These are phyloP conservation scores for Saturnia japonica DNA, from an alignment of 2,888 invertebrate species.

Conservation along the genomic window DNA sequence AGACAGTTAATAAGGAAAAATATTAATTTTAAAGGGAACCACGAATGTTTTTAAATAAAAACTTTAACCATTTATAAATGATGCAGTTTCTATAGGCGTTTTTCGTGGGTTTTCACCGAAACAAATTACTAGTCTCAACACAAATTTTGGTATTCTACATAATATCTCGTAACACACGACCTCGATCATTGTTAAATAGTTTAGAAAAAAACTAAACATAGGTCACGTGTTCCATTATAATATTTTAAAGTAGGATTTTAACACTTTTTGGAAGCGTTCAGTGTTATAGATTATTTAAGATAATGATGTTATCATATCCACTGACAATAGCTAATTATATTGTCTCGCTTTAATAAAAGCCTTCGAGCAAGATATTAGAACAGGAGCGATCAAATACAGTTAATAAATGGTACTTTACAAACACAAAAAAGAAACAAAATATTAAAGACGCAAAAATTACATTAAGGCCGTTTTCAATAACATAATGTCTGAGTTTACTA, in stretches of 20 bases:
- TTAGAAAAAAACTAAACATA: not conserved
- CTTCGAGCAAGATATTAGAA: not conserved
- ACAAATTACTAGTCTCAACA: not conserved
- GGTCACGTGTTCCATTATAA: not conserved
- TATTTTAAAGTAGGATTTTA: not conserved
- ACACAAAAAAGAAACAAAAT: too few species aligned
- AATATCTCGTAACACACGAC: too few species aligned
- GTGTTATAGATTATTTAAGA: not conserved
- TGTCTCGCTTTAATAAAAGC: not conserved
- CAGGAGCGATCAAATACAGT: constrained; percentile 6
- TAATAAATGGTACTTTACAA: too few species aligned
- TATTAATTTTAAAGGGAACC: not conserved
- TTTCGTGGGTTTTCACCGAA: not conserved
- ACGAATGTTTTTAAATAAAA: not conserved
- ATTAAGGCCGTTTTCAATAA: too few species aligned
- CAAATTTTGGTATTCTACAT: too few species aligned
- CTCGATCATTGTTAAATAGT: too few species aligned
- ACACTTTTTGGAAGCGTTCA: not conserved
- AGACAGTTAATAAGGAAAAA: constrained; percentile 6
- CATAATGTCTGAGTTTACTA: too few species aligned
- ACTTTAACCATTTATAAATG: not conserved
- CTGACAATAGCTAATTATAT: not conserved
- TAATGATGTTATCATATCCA: not conserved
- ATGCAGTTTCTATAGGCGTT: not conserved
- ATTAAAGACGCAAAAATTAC: not conserved